Conservation (phyloP, 2,113 vertebrate species). For the Callipepla californica region DNA sequence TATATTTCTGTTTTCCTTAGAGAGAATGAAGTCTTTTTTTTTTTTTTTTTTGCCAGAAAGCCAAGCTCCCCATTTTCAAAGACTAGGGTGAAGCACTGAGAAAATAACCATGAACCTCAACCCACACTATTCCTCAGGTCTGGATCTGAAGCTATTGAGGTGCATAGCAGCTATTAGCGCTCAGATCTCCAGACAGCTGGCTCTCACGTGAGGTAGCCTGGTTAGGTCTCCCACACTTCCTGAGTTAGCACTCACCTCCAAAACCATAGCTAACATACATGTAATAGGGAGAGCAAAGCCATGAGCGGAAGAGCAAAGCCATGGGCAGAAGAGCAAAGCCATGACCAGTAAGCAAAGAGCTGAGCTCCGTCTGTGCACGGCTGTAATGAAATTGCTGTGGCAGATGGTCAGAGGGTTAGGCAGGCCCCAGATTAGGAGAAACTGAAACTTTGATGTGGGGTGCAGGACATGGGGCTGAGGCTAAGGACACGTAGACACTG, state of each 20-base stretch:
- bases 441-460: neutral
- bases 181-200: neutral
- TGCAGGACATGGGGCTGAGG: neutral
- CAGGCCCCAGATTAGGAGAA: conserved; percentile 48
- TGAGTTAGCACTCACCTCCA: neutral
- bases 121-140: neutral
- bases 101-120: neutral
- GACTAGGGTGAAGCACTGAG: neutral
- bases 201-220: neutral
- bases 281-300: neutral
- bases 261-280: neutral
- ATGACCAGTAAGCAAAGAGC: neutral
- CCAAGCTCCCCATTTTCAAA: neutral
- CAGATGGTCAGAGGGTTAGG: conserved; percentile 59
- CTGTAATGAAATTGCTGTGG: conserved; percentile 4
- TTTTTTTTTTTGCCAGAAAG: conserved; percentile 33
- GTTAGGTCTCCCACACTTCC: neutral
- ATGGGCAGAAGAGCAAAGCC: neutral
- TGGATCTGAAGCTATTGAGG: neutral
- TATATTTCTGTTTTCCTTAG: conserved; percentile 59
- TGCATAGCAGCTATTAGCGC: neutral
- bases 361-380: neutral
- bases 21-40: conserved; percentile 31
- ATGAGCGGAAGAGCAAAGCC: neutral
- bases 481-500: neutral